These are phyloP conservation scores for Malachius bipustulatus DNA, from an alignment of 2,888 invertebrate genomes.

Conservation along the genomic window DNA sequence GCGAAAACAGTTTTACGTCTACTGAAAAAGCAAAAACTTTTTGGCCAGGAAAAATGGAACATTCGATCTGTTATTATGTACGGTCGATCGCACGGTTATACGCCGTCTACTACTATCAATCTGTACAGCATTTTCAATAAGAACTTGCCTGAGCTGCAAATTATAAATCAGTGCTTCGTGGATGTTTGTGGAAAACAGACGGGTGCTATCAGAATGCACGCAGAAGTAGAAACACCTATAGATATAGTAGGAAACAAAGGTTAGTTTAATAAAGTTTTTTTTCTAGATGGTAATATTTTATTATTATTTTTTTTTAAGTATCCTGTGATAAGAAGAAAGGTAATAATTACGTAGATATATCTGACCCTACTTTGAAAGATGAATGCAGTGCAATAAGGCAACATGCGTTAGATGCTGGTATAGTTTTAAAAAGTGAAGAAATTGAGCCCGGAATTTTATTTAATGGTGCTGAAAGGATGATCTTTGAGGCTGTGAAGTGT, in stretches of 20 bases:
- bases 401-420: slow-evolving; percentile 35
- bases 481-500: slow-evolving; percentile 40
- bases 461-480: slow-evolving; percentile 38
- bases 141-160: not conserved
- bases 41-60: slow-evolving; percentile 32
- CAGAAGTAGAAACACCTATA: no score
- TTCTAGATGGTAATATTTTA: no score
- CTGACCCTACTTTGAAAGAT: slow-evolving; percentile 24
- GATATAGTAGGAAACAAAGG: no score
- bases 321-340: no score
- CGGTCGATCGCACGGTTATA: slow-evolving; percentile 38
- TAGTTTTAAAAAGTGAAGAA: slow-evolving; percentile 37
- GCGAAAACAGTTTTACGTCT: slow-evolving; percentile 38
- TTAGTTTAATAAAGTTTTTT: no score
- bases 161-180: no score
- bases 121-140: slow-evolving; percentile 19
- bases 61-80: slow-evolving; percentile 38
- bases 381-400: slow-evolving; percentile 36
- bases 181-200: no score
- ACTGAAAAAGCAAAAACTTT: slow-evolving; percentile 21
- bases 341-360: no score
- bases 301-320: no score
- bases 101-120: slow-evolving; percentile 28
- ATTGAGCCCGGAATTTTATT: slow-evolving; percentile 36
- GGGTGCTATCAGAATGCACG: no score